phyloP scores from a whole-genome alignment of 1,140 invertebrate species.

The Pseudomyrmex pallidus region DNA sequence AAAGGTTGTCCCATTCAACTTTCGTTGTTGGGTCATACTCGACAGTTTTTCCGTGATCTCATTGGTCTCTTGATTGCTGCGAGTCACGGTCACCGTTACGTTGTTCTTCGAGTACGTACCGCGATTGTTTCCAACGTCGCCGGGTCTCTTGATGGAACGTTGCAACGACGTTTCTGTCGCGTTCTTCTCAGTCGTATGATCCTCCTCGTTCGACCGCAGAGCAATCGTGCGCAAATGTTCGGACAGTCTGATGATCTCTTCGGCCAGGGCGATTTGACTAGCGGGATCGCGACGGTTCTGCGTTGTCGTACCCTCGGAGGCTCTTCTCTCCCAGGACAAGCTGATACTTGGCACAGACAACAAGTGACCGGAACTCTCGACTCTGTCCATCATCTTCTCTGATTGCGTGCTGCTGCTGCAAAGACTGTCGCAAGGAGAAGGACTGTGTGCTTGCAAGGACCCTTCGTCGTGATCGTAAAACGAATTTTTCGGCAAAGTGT shows the following conservation, averaged over 20 bases:
- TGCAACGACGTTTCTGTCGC: background rate
- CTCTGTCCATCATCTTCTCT: slow-evolving; percentile 57
- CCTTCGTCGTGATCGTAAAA: slow-evolving; percentile 67
- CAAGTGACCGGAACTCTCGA: slow-evolving; percentile 33
- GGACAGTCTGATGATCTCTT: slow-evolving; percentile 91
- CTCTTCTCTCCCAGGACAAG: slow-evolving; percentile 87
- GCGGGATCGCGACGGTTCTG: slow-evolving; percentile 77
- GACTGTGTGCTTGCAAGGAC: slow-evolving; percentile 88
- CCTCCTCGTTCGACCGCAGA: slow-evolving; percentile 38
- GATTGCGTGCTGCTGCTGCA: slow-evolving; percentile 86
- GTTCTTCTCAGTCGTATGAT: background rate
- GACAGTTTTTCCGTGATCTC: slow-evolving; percentile 89
- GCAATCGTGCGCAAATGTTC: slow-evolving; percentile 81
- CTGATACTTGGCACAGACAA: slow-evolving; percentile 70
- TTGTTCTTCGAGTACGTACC: slow-evolving; percentile 33
- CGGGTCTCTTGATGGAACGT: background rate
- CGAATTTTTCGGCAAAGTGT: slow-evolving; percentile 69
- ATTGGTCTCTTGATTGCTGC: slow-evolving; percentile 70
- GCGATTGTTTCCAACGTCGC: background rate
- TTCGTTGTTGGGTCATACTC: slow-evolving; percentile 88
- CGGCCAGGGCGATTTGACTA: slow-evolving; percentile 85
- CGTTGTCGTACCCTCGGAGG: slow-evolving; percentile 88
- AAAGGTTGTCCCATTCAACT: slow-evolving; percentile 83
- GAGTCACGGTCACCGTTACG: background rate
- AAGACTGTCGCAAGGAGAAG: slow-evolving; percentile 89